Evolutionary conservation across 2,888 invertebrate species (phyloP).

Genomic region (Hololepta plana): DNA sequence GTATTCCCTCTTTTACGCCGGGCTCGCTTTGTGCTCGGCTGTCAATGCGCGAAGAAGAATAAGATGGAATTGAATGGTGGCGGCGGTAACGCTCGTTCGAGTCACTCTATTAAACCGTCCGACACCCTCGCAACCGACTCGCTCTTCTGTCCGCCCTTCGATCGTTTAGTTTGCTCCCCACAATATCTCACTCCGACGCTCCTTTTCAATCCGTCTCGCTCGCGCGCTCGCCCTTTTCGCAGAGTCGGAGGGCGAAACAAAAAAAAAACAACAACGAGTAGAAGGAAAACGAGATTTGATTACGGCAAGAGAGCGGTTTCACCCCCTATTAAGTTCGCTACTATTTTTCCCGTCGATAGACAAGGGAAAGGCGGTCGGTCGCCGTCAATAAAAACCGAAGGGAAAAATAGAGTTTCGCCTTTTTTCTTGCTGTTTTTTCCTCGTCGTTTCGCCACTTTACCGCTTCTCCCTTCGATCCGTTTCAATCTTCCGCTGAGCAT

Average conservation of each 20-base stretch:
- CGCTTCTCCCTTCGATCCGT: too few relatives aligned
- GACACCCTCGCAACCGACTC: slow-evolving; percentile 13
- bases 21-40: too few relatives aligned
- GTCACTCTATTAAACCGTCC: too few relatives aligned
- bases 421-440: slow-evolving; percentile 11
- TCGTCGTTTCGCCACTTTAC: too few relatives aligned
- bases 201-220: slow-evolving; percentile 11
- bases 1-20: too few relatives aligned
- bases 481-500: slow-evolving; percentile 22
- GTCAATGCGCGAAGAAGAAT: too few relatives aligned
- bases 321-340: slow-evolving; percentile 30
- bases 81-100: too few relatives aligned
- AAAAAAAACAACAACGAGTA: too few relatives aligned
- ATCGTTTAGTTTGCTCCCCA: too few relatives aligned
- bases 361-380: slow-evolving; percentile 38
- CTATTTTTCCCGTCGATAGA: slow-evolving; percentile 25
- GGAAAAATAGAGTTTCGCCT: slow-evolving; percentile 23
- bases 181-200: slow-evolving; percentile 22
- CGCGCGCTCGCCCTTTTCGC: slow-evolving; percentile 15
- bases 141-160: slow-evolving; percentile 17
- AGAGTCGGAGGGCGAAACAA: too few relatives aligned
- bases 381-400: slow-evolving; percentile 23
- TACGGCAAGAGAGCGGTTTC: slow-evolving; percentile 31
- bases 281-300: slow-evolving; percentile 31
- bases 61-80: too few relatives aligned